Evolutionary conservation across 2,888 invertebrate genomes (phyloP).

Genomic region (Heliconius sara): DNA sequence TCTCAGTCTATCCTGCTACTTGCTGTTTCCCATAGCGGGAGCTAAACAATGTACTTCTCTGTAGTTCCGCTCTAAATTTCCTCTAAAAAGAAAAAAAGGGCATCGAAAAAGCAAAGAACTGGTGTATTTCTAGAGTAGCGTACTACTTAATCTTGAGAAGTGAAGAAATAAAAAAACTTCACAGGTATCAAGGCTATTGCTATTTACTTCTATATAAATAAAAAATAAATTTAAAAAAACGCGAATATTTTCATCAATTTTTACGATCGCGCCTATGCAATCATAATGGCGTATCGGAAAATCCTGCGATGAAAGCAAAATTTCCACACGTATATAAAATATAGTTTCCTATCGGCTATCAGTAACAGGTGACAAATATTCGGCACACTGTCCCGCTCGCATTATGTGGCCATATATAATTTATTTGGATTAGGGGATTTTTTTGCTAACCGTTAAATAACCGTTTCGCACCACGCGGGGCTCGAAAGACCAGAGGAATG

Average conservation of each 20-base stretch:
- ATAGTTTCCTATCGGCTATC: constrained; percentile 47
- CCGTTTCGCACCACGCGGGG: constrained; percentile 48
- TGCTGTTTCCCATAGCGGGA: too few relatives aligned
- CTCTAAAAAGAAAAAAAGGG: too few relatives aligned
- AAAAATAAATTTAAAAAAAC: background rate
- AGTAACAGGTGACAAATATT: constrained; percentile 50
- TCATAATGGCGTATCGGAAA: constrained; percentile 25
- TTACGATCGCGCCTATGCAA: constrained; percentile 22
- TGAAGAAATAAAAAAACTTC: background rate
- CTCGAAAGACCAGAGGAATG: constrained; percentile 24
- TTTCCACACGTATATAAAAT: constrained; percentile 47
- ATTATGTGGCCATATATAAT: constrained; percentile 69
- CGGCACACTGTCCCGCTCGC: constrained; percentile 44
- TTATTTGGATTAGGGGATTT: constrained; percentile 75
- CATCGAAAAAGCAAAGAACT: too few relatives aligned
- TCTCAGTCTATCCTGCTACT: too few relatives aligned
- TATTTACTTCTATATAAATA: constrained; percentile 7
- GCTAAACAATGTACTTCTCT: too few relatives aligned
- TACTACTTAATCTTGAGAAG: background rate
- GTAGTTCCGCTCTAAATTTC: too few relatives aligned
- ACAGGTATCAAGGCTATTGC: too few relatives aligned
- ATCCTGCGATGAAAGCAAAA: constrained; percentile 31
- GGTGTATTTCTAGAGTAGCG: too few relatives aligned
- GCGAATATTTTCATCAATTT: constrained; percentile 14
- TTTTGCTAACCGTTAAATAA: constrained; percentile 57